Evolutionary conservation across 2,113 vertebrate species (phyloP).

Genomic region (Plecotus auritus): DNA sequence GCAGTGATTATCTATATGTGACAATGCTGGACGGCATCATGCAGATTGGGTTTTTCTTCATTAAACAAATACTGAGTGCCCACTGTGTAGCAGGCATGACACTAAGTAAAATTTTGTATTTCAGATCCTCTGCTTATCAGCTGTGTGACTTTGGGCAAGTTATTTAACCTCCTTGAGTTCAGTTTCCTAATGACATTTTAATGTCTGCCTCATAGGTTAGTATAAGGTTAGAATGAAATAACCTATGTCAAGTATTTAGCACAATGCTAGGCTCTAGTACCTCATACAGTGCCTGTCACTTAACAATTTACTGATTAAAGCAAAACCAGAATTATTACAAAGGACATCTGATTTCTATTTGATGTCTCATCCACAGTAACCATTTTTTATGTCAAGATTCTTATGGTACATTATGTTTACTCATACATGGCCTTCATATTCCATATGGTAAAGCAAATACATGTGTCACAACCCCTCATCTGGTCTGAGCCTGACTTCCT

Average conservation of each 20-base stretch:
- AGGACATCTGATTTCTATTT: background rate
- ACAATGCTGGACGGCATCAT: background rate
- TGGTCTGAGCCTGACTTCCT: background rate
- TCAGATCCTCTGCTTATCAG: background rate
- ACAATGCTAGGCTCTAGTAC: background rate
- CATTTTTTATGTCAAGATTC: background rate
- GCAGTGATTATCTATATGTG: background rate
- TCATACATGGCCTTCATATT: background rate
- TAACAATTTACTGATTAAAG: background rate
- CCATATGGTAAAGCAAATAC: background rate
- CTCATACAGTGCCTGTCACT: background rate
- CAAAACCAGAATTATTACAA: background rate
- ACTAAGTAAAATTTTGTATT: background rate
- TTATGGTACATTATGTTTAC: background rate
- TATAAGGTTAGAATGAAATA: background rate
- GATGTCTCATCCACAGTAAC: background rate
- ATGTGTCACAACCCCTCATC: background rate
- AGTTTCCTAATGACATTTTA: background rate
- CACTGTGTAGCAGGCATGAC: background rate
- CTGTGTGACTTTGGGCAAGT: background rate
- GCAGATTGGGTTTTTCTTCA: background rate
- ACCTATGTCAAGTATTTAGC: background rate
- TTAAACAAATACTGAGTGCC: background rate
- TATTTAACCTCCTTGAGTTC: background rate
- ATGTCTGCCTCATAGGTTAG: background rate